These are phyloP conservation scores for Diadumene lineata DNA, from an alignment of 92 coral and sea anemone genomes.

Conservation along the genomic window DNA sequence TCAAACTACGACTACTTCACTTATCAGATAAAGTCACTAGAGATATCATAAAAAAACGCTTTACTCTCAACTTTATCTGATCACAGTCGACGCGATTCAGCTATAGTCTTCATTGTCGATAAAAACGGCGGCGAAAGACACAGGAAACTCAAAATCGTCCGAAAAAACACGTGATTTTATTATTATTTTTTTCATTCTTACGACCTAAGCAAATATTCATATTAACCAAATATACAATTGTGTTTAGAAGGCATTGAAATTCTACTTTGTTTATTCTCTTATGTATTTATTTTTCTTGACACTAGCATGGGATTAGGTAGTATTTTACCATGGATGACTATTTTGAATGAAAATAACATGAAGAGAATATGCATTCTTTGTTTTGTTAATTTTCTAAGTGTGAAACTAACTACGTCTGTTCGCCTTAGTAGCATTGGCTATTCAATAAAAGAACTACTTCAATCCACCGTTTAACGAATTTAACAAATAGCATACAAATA, in stretches of 20 bases:
- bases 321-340: background rate
- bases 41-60: constrained; percentile 3
- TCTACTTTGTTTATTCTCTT: too few relatives aligned
- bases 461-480: constrained; percentile 11
- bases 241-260: too few relatives aligned
- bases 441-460: background rate
- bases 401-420: constrained; percentile 1
- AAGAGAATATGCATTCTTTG: background rate
- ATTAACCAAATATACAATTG: too few relatives aligned
- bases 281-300: too few relatives aligned
- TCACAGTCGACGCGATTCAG: background rate
- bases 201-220: too few relatives aligned
- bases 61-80: background rate
- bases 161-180: too few relatives aligned
- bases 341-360: background rate
- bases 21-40: constrained; percentile 18
- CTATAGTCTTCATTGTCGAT: background rate
- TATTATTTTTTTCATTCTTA: too few relatives aligned
- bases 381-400: constrained; percentile 6
- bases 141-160: background rate
- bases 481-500: too few relatives aligned
- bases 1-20: background rate
- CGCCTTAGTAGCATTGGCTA: constrained; percentile 1
- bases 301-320: too few relatives aligned
- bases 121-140: background rate